phyloP scores from a whole-genome alignment of 2,797 vertebrate genomes.

The Sparus aurata region DNA sequence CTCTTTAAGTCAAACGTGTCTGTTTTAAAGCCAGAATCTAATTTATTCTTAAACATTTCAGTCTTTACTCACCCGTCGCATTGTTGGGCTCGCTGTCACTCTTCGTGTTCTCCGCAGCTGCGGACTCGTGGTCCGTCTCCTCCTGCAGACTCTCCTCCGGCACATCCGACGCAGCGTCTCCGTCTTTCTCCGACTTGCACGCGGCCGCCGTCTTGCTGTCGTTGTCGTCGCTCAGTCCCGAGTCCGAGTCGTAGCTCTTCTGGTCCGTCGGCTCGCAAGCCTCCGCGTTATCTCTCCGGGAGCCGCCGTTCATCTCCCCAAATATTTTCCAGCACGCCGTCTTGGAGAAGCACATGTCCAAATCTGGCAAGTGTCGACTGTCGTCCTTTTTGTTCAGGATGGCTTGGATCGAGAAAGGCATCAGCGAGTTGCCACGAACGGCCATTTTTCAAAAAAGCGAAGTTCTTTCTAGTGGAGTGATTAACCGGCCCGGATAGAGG shows the following conservation, averaged over 20 bases:
- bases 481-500: constrained; percentile 30
- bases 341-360: constrained; percentile 89
- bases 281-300: constrained; percentile 70
- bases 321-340: constrained; percentile 93
- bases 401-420: constrained; percentile 98
- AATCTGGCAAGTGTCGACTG: constrained; percentile 81
- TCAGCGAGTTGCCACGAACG: constrained; percentile 90
- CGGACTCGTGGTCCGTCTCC: constrained; percentile 86
- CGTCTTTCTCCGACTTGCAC: constrained; percentile 80
- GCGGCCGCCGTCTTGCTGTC: constrained; percentile 83
- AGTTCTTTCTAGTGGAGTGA: constrained; percentile 37
- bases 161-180: constrained; percentile 77
- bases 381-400: constrained; percentile 96
- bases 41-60: neutral
- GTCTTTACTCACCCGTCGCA: constrained; percentile 87
- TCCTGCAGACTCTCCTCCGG: constrained; percentile 84
- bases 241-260: constrained; percentile 93
- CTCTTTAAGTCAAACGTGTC: neutral
- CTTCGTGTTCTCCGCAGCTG: constrained; percentile 85
- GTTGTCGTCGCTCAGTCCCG: constrained; percentile 92
- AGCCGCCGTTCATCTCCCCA: constrained; percentile 82
- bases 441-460: constrained; percentile 87
- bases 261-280: constrained; percentile 79
- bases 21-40: neutral
- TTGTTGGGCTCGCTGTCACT: constrained; percentile 92